phyloP scores from a whole-genome alignment of 1,140 invertebrate genomes.

The Drosophila fuyamai region DNA sequence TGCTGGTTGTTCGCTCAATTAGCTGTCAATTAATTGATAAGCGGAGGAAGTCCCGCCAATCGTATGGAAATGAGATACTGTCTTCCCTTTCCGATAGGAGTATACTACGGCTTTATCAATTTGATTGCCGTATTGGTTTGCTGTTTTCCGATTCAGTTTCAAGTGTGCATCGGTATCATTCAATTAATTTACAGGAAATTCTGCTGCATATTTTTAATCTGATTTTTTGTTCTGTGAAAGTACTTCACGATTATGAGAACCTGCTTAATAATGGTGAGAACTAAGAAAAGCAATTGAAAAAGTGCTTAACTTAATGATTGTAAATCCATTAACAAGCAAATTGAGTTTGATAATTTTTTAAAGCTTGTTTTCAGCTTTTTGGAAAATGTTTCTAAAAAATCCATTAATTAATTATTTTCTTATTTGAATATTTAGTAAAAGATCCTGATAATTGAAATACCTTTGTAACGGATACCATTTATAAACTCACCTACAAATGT shows the following conservation, averaged over 20 bases:
- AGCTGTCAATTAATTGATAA: conserved; percentile 58
- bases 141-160: conserved; percentile 6
- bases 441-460: no score
- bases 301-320: background rate
- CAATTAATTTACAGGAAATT: background rate
- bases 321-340: no score
- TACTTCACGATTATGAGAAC: background rate
- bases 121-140: conserved; percentile 3
- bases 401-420: no score
- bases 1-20: conserved; percentile 58
- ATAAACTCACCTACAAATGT: no score
- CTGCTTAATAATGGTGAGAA: background rate
- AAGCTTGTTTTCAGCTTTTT: no score
- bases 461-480: no score
- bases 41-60: conserved; percentile 36
- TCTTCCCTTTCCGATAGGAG: conserved; percentile 14
- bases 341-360: no score
- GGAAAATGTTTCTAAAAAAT: no score
- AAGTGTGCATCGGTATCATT: background rate
- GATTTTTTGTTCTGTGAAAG: background rate
- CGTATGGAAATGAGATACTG: conserved; percentile 25
- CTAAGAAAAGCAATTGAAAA: background rate
- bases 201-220: background rate
- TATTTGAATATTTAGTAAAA: no score
- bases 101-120: background rate